Evolutionary conservation across 2,888 invertebrate genomes (phyloP), one percentile per base, ranked within the genome.

Genomic region (Argyra leucocephala): DNA sequence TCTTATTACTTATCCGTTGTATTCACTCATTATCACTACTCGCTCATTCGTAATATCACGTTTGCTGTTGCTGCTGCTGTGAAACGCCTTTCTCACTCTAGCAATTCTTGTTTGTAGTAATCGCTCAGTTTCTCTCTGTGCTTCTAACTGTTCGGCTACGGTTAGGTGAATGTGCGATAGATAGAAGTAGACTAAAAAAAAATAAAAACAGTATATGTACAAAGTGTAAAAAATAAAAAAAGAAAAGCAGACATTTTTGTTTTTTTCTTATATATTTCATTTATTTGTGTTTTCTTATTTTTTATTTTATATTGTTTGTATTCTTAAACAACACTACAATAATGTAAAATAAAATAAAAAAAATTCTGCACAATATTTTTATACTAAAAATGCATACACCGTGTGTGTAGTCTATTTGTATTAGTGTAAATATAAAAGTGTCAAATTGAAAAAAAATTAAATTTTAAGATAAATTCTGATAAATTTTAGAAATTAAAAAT

Each of bases 51-150:
- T 48, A n/a, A 48, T 48, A 48, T 18, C 48, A 48, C 12, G 5
- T 48, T n/a, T 18, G 18, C 48, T 15, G 12, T 48, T 48, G 15
- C 1, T 15, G 18, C 48, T 48, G 48, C 48, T n/a, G 48, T 18
- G 18, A 48, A 48, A 48, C 48, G 48, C n/a, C 48, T 48, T 48
- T 48, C 48, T 48, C 48, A 48, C 48, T 48, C 48, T 48, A 48
- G n/a, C 48, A 48, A 48, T 48, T 48, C 48, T 48, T 48, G 48
- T 48, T 48, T 48, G 48, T 48, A 48, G 48, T 48, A 48, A 48
- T 48, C 48, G 48, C 48, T 48, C 48, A 48, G 48, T 48, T 48
- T 48, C 48, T 48, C 48, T 48, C 48, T 48, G 48, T 15, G 48
- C 48, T 48, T 48, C 48, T 48, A 48, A 48, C 48, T 48, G 48